Percentiles rank a stretch among this genome's conserved stretches.
These are phyloP conservation scores for Leptopilina drosophilae DNA, from an alignment of 2,888 invertebrate genomes.

Conservation along the genomic window DNA sequence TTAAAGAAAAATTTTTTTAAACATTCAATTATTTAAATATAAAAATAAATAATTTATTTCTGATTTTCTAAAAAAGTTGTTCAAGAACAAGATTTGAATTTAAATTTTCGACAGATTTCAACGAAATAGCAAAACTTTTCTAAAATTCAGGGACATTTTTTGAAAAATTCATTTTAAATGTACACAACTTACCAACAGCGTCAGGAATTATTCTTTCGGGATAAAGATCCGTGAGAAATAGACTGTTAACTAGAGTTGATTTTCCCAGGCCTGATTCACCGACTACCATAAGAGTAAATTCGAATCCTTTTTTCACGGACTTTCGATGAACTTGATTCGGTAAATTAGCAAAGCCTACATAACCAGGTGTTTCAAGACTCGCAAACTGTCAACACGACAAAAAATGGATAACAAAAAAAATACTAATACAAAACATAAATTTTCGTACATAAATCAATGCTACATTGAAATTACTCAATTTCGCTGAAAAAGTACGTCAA, in stretches of 20 bases:
- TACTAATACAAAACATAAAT: slow-evolving; percentile 28
- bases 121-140: too few species aligned
- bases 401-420: not conserved
- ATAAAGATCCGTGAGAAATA: slow-evolving; percentile 96
- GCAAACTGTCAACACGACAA: slow-evolving; percentile 82
- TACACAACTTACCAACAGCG: slow-evolving; percentile 85
- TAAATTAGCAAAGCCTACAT: slow-evolving; percentile 96
- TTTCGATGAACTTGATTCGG: slow-evolving; percentile 97
- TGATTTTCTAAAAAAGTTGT: too few species aligned
- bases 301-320: slow-evolving; percentile 97
- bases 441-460: slow-evolving; percentile 20
- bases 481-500: too few species aligned
- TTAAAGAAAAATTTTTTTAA: too few species aligned
- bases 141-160: too few species aligned
- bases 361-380: slow-evolving; percentile 90
- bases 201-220: slow-evolving; percentile 94
- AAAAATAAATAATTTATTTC: too few species aligned
- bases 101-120: too few species aligned
- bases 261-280: slow-evolving; percentile 94
- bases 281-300: slow-evolving; percentile 97
- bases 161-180: slow-evolving; percentile 6
- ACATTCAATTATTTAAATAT: too few species aligned
- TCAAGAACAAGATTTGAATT: too few species aligned
- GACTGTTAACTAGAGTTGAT: slow-evolving; percentile 95
- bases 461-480: too few species aligned